phyloP scores from a whole-genome alignment of 2,113 vertebrate species.

The Pyrgilauda ruficollis region DNA sequence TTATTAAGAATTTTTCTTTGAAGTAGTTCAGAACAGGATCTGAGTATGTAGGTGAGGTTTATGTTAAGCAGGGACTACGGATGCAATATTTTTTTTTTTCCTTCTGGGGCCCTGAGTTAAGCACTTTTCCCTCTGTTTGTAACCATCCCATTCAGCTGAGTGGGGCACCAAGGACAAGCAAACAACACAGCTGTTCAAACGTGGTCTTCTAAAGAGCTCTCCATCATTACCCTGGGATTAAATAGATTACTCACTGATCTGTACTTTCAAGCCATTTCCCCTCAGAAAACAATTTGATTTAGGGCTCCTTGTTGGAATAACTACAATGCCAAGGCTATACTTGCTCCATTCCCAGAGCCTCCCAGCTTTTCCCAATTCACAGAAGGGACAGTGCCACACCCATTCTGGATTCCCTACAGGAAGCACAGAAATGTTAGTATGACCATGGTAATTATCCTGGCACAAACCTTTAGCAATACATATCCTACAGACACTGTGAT shows the following conservation, averaged over 20 bases:
- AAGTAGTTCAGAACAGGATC: neutral
- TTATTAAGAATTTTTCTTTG: neutral
- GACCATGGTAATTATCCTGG: slow-evolving; percentile 15
- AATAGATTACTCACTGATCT: neutral
- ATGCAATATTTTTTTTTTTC: neutral
- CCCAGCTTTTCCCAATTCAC: neutral
- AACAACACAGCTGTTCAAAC: neutral
- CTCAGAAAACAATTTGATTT: neutral
- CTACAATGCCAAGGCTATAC: neutral
- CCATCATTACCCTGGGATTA: neutral
- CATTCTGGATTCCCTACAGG: neutral
- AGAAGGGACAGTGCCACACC: neutral
- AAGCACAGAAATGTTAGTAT: slow-evolving; percentile 50
- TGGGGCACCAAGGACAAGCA: neutral
- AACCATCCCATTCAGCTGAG: neutral
- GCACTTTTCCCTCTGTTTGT: neutral
- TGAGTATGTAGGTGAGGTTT: neutral
- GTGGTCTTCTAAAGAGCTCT: neutral
- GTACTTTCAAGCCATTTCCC: neutral
- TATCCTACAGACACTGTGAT: slow-evolving; percentile 25
- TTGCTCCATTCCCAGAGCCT: neutral
- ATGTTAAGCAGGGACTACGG: neutral
- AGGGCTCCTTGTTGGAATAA: neutral
- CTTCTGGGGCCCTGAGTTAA: neutral
- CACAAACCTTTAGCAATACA: neutral